phyloP scores from a whole-genome alignment of 1,140 invertebrate genomes.

The Aradophagus sp. region DNA sequence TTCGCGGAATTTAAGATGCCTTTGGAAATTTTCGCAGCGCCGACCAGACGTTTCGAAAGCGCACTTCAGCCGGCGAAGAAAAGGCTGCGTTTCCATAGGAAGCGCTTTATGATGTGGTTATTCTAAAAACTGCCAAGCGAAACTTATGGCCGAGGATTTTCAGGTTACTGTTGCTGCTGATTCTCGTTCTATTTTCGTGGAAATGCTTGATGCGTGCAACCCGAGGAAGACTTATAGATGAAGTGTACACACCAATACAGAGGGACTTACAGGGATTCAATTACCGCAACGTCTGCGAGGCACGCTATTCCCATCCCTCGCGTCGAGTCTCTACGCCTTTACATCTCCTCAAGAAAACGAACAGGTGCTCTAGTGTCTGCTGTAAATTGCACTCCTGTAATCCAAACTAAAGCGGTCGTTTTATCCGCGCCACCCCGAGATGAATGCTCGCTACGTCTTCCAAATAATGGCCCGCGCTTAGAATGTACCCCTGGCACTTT shows the following conservation, averaged over 20 bases:
- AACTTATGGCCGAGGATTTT: no score
- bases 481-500: conserved; percentile 36
- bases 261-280: conserved; percentile 73
- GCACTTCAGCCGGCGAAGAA: no score
- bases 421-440: conserved; percentile 72
- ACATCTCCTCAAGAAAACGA: conserved; percentile 71
- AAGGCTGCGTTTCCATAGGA: no score
- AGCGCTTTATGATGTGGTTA: no score
- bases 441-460: conserved; percentile 72
- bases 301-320: conserved; percentile 70
- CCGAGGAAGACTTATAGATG: conserved; percentile 54
- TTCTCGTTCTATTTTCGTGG: conserved; percentile 50
- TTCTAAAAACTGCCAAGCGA: no score
- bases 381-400: conserved; percentile 74
- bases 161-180: no score
- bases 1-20: no score
- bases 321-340: conserved; percentile 60
- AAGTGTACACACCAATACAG: conserved; percentile 60
- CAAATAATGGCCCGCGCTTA: conserved; percentile 66
- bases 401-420: conserved; percentile 75
- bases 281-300: conserved; percentile 74
- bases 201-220: conserved; percentile 53
- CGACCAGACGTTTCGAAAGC: no score
- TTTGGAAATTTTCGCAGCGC: no score
- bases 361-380: conserved; percentile 73